These are phyloP conservation scores for Labeo calbasu DNA, from an alignment of 2,797 vertebrate species.

Conservation along the genomic window DNA sequence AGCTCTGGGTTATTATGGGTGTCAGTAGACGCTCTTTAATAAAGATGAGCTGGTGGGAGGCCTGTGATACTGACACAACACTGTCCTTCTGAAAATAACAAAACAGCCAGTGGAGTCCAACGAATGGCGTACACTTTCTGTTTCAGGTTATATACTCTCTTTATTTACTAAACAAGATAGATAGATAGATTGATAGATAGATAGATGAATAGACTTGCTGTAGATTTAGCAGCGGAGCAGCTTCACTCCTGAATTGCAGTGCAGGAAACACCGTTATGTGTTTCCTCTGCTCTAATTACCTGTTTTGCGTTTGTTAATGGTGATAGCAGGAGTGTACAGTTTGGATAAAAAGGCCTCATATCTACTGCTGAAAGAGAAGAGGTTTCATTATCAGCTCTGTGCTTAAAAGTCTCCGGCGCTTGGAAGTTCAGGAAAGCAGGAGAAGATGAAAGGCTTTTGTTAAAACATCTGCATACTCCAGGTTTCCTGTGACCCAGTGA, in stretches of 20 bases:
- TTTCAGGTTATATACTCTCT: background rate
- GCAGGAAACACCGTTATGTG: conserved; percentile 25
- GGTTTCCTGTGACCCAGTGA: conserved; percentile 86
- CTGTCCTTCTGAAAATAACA: background rate
- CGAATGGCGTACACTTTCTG: background rate
- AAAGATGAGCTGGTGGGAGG: conserved; percentile 29
- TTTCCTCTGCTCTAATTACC: conserved; percentile 73
- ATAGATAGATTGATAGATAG: background rate
- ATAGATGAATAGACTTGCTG: background rate
- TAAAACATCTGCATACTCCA: conserved; percentile 87
- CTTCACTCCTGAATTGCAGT: background rate
- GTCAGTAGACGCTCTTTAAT: conserved; percentile 30
- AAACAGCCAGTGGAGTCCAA: conserved; percentile 2
- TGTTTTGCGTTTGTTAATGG: conserved; percentile 77
- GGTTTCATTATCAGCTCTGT: conserved; percentile 90
- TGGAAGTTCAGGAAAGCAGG: conserved; percentile 83
- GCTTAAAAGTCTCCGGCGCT: conserved; percentile 90
- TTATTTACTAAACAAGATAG: background rate
- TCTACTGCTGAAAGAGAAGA: conserved; percentile 74
- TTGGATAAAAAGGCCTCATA: conserved; percentile 73
- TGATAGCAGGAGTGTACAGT: conserved; percentile 69
- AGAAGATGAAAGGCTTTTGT: conserved; percentile 96
- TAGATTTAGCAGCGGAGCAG: background rate
- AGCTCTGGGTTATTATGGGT: conserved; percentile 23
- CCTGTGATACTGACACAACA: background rate